Evolutionary conservation across 2,888 invertebrate genomes (phyloP).

Genomic region (Drosophila merina): DNA sequence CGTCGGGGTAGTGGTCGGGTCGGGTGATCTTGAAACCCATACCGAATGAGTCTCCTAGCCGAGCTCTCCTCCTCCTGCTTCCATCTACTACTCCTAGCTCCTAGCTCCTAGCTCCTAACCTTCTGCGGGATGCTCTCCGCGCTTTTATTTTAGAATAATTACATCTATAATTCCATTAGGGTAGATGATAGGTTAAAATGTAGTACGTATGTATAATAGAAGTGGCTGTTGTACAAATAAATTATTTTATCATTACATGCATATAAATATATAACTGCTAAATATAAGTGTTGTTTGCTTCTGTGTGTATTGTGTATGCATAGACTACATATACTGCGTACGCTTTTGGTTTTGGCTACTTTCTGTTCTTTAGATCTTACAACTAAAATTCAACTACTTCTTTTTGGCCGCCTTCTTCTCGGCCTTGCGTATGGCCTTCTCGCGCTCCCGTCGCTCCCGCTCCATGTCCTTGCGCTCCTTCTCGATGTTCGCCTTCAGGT

Average conservation of each 20-base stretch:
- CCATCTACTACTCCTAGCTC: neutral
- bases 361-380: constrained; percentile 55
- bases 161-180: constrained; percentile 58
- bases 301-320: constrained; percentile 48
- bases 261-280: constrained; percentile 44
- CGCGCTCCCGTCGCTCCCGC: constrained; percentile 92
- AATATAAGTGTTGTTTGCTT: constrained; percentile 43
- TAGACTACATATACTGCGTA: constrained; percentile 66
- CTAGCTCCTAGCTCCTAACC: constrained; percentile 18
- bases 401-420: constrained; percentile 92
- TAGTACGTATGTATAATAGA: constrained; percentile 65
- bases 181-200: constrained; percentile 70
- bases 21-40: neutral
- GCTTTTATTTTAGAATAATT: constrained; percentile 50
- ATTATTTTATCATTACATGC: constrained; percentile 42
- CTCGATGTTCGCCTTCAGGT: constrained; percentile 90
- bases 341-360: constrained; percentile 76
- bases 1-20: constrained; percentile 12
- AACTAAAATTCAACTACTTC: constrained; percentile 77
- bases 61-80: too few relatives aligned
- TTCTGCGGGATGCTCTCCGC: constrained; percentile 24
- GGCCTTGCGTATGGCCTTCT: constrained; percentile 93
- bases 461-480: constrained; percentile 91
- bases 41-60: too few relatives aligned
- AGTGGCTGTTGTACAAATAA: constrained; percentile 54